Evolutionary conservation across 2,888 invertebrate species (phyloP), one percentile per base, ranked within the genome.

Genomic region (Netelia fuscicornis): DNA sequence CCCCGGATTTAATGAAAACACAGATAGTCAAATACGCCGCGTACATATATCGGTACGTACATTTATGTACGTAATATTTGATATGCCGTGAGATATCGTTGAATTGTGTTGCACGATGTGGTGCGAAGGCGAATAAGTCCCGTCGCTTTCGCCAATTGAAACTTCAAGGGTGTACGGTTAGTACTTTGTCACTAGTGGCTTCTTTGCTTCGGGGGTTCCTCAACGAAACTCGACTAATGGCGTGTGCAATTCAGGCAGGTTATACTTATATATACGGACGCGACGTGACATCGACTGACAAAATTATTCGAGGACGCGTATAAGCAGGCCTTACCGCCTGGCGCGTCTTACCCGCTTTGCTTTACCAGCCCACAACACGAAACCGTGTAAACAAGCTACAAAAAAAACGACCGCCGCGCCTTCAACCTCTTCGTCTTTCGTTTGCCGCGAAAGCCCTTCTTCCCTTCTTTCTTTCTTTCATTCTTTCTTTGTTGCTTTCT

Each of bases 351-450:
- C 48, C 58, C 71, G 80, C 48, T 81, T 81, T 75, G 71, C 62
- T 83, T 86, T 71, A 79, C 71, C 76, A 72, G 67, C 13, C 64
- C 80, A 64, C 71, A 81, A 80, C 86, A 87, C 84, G 88, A 86
- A 87, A 88, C 76, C 89, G 88, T 88, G 88, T 87, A 88, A 89
- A 89, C 89, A 86, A 87, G 86, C 84, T 86, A 83, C 84, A 89
- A 89, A 87, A 89, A 82, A 88, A 84, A 81, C 81, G 75, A 74
- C 74, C 67, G 60, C 71, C 70, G 48, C 67, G 65, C 54, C 71
- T 81, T 71, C 70, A 30, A 71, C 85, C 52, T 71, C 42, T 54
- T 58, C 60, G 60, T 64, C 74, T 80, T 71, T 83, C 68, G 37
- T 20, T 74, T 58, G 44, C 70, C 56, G 70, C 64, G 25, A n/a